These are phyloP conservation scores for Agonopterix subpropinquella DNA, from an alignment of 2,888 invertebrate species.

Conservation along the genomic window DNA sequence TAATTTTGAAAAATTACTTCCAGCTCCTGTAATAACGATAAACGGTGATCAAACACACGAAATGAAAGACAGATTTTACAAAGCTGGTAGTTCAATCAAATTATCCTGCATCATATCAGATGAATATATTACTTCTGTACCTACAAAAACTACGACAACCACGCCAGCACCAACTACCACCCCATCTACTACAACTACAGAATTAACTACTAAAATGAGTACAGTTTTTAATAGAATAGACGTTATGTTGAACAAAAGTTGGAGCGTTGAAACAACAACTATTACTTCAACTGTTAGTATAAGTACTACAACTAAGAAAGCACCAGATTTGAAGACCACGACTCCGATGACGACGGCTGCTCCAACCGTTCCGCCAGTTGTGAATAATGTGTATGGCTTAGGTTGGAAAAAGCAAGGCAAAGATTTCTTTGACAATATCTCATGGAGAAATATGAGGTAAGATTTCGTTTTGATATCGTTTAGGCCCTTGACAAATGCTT, in stretches of 20 bases:
- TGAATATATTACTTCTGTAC: constrained; percentile 44
- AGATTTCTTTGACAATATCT: constrained; percentile 52
- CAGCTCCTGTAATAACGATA: constrained; percentile 83
- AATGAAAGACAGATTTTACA: constrained; percentile 82
- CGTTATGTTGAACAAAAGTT: constrained; percentile 69
- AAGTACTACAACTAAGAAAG: constrained; percentile 53
- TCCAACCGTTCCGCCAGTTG: constrained; percentile 36
- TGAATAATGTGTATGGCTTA: constrained; percentile 65
- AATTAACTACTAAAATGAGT: constrained; percentile 58
- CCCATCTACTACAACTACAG: constrained; percentile 54
- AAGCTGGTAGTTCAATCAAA: constrained; percentile 84
- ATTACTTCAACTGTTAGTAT: constrained; percentile 61
- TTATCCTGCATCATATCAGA: constrained; percentile 77
- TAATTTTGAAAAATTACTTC: constrained; percentile 16
- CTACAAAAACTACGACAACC: constrained; percentile 41
- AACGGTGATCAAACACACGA: constrained; percentile 82
- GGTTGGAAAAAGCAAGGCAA: constrained; percentile 69
- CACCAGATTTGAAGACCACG: constrained; percentile 37
- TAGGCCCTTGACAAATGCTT: too few species aligned
- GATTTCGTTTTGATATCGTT: too few species aligned
- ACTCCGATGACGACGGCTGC: constrained; percentile 36
- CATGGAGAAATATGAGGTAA: constrained; percentile 67
- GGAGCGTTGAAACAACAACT: constrained; percentile 69
- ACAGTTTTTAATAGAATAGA: constrained; percentile 69
- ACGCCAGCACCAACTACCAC: constrained; percentile 39